These are phyloP conservation scores for Heliconius eleuchia DNA, from an alignment of 1,140 invertebrate species.

Conservation along the genomic window DNA sequence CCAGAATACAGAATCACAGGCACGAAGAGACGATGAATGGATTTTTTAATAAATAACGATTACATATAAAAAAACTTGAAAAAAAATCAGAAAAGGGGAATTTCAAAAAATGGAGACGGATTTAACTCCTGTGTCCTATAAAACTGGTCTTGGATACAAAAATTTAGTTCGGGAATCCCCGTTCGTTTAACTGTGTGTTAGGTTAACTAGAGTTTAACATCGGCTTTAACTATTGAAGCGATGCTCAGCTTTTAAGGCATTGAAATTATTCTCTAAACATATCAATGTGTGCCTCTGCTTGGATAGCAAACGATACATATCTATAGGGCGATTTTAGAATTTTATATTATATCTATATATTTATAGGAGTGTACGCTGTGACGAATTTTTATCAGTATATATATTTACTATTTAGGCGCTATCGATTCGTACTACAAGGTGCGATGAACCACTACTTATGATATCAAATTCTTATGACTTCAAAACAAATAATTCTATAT, in stretches of 20 bases:
- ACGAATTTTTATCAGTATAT: slow-evolving; percentile 68
- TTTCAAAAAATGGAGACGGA: background rate
- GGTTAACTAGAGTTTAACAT: slow-evolving; percentile 52
- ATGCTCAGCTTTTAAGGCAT: slow-evolving; percentile 58
- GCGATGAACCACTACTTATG: slow-evolving; percentile 58
- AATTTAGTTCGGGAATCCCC: background rate
- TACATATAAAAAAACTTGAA: background rate
- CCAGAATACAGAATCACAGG: background rate
- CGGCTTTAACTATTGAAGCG: slow-evolving; percentile 71
- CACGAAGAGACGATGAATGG: background rate
- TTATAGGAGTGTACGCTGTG: slow-evolving; percentile 59
- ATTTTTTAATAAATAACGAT: slow-evolving; percentile 7
- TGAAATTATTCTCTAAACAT: slow-evolving; percentile 68
- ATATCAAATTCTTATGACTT: slow-evolving; percentile 79
- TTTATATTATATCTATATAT: slow-evolving; percentile 66
- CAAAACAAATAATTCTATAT: slow-evolving; percentile 69
- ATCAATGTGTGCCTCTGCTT: slow-evolving; percentile 81
- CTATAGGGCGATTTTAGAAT: slow-evolving; percentile 73
- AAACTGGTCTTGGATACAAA: background rate
- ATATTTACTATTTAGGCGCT: slow-evolving; percentile 71
- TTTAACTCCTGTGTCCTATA: background rate
- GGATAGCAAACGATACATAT: slow-evolving; percentile 76
- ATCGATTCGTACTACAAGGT: slow-evolving; percentile 67
- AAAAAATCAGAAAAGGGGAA: background rate
- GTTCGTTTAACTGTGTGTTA: slow-evolving; percentile 46